A percentile compares a stretch with the other conserved stretches of the same genome.
Conservation (phyloP, 2,797 vertebrate genomes). For the Dendrocincla tyrannina region DNA sequence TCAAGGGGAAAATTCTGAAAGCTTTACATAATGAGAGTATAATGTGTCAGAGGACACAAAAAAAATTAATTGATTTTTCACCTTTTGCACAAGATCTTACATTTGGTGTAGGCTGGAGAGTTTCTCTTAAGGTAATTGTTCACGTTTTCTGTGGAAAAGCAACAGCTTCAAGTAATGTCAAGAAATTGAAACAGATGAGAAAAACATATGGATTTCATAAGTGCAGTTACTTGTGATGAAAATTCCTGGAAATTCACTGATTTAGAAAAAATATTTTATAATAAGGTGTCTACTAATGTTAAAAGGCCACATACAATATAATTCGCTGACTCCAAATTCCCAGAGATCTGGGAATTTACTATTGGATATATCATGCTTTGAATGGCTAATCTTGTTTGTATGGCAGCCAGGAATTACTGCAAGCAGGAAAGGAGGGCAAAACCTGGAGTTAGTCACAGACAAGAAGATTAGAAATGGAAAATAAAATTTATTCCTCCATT, state of each 20-base stretch:
- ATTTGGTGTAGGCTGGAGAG: neutral
- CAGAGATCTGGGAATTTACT: neutral
- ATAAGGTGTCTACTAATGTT: neutral
- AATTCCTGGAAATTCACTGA: neutral
- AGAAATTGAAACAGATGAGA: neutral
- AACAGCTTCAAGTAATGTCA: neutral
- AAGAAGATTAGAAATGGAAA: conserved; percentile 25
- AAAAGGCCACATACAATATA: neutral
- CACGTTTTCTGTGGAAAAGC: neutral
- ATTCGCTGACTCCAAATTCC: neutral
- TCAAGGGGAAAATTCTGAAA: neutral
- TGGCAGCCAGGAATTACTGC: neutral
- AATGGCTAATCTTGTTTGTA: neutral
- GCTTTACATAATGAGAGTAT: neutral
- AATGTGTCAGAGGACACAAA: neutral
- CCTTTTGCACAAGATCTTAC: neutral
- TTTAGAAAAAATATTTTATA: neutral
- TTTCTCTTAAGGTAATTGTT: neutral
- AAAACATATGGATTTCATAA: neutral
- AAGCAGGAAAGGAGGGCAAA: neutral
- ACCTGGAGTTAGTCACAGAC: neutral
- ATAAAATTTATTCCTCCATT: neutral
- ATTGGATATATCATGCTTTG: neutral
- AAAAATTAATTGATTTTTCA: neutral
- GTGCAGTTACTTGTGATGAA: neutral